Evolutionary conservation across 2,113 vertebrate genomes (phyloP).

Genomic region (Hydrolagus affinis): DNA sequence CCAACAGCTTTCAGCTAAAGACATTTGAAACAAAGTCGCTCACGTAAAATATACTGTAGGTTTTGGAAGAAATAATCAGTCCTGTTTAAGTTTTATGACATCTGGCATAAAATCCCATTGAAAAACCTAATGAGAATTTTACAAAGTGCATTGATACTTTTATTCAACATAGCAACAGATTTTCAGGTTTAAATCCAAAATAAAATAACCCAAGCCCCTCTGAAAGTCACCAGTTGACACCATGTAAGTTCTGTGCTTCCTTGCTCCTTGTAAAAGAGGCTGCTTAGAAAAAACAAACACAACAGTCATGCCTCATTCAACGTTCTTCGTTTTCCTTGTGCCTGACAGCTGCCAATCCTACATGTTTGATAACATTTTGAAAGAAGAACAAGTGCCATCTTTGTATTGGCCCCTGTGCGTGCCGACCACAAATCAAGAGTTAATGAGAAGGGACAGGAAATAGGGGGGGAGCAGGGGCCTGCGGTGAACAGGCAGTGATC

Average conservation of each 20-base stretch:
- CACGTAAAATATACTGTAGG: no score
- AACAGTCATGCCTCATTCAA: slow-evolving; percentile 43
- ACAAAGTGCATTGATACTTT: neutral
- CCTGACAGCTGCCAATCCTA: slow-evolving; percentile 61
- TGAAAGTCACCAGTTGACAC: slow-evolving; percentile 6
- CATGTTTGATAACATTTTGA: slow-evolving; percentile 48
- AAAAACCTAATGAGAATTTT: slow-evolving; percentile 37
- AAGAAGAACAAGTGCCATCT: slow-evolving; percentile 61
- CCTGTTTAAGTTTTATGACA: slow-evolving; percentile 9
- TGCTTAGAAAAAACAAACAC: slow-evolving; percentile 54
- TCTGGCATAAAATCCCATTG: slow-evolving; percentile 34
- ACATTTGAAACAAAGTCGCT: no score
- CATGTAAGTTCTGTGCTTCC: neutral
- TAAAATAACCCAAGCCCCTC: slow-evolving; percentile 25
- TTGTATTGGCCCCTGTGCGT: slow-evolving; percentile 55
- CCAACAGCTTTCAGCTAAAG: no score
- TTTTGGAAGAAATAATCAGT: no score
- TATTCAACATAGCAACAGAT: slow-evolving; percentile 13
- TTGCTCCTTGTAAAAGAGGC: slow-evolving; percentile 49
- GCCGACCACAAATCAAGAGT: slow-evolving; percentile 59
- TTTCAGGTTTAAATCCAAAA: slow-evolving; percentile 34
- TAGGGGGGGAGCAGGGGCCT: slow-evolving; percentile 53
- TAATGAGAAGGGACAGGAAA: slow-evolving; percentile 75
- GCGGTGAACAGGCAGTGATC: slow-evolving; percentile 62
- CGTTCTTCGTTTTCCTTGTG: slow-evolving; percentile 43